These are phyloP conservation scores for Megaceryle maxima DNA, from an alignment of 2,113 vertebrate genomes.

Conservation along the genomic window DNA sequence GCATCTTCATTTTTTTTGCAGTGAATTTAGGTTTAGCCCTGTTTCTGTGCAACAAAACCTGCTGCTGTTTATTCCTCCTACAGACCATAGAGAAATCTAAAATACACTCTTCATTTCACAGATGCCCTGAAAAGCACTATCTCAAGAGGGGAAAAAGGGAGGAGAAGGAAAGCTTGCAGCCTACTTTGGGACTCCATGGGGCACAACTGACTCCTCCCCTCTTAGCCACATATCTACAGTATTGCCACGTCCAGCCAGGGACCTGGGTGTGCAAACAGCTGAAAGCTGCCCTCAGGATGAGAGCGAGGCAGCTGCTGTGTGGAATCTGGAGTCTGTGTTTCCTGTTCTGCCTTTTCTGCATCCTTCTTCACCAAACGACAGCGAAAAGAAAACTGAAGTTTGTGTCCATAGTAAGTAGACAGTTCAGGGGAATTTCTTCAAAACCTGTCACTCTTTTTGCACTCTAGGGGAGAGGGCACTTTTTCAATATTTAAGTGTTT, in stretches of 20 bases:
- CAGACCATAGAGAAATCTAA: neutral
- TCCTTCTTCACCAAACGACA: neutral
- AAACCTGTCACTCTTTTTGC: neutral
- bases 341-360: slow-evolving; percentile 46
- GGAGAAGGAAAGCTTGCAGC: neutral
- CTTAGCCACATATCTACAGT: neutral
- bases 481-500: neutral
- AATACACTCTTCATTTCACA: neutral
- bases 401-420: slow-evolving; percentile 67
- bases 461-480: neutral
- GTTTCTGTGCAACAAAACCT: neutral
- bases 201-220: slow-evolving; percentile 10
- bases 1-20: neutral
- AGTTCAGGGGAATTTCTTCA: neutral
- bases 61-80: neutral
- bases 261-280: neutral
- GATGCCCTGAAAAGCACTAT: neutral
- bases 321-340: slow-evolving; percentile 46
- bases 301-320: slow-evolving; percentile 8
- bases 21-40: neutral
- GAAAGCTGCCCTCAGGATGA: slow-evolving; percentile 25
- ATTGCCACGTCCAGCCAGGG: neutral
- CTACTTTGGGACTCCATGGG: neutral
- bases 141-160: neutral
- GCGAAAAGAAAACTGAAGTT: slow-evolving; percentile 73